phyloP scores from a whole-genome alignment of 2,888 invertebrate species.

The Volucella bombylans region DNA sequence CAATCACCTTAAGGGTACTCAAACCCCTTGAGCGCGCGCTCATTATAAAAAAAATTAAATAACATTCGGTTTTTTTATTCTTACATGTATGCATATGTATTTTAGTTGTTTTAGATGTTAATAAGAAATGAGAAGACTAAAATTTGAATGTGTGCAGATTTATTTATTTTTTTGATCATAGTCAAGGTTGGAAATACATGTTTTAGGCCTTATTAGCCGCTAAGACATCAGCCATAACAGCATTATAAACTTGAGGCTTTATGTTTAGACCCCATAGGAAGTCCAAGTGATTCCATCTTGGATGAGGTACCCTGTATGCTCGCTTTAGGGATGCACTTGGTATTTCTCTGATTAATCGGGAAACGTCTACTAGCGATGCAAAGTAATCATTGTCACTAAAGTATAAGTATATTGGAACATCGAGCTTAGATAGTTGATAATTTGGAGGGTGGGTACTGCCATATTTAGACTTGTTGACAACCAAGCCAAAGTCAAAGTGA shows the following conservation, averaged over 20 bases:
- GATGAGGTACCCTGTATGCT: conserved; percentile 76
- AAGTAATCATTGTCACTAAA: conserved; percentile 79
- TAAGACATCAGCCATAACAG: conserved; percentile 76
- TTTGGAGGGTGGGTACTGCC: conserved; percentile 74
- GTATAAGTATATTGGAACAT: conserved; percentile 77
- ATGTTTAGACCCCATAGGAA: conserved; percentile 78
- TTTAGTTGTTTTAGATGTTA: too few relatives aligned
- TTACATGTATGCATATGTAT: too few relatives aligned
- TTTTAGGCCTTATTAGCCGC: background rate
- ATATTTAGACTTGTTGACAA: conserved; percentile 76
- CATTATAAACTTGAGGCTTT: conserved; percentile 77
- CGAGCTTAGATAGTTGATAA: conserved; percentile 75
- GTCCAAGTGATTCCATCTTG: conserved; percentile 79
- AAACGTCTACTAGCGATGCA: conserved; percentile 78
- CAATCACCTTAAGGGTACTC: too few relatives aligned
- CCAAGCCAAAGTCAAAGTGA: conserved; percentile 77
- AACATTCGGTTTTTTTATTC: too few relatives aligned
- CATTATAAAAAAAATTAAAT: too few relatives aligned
- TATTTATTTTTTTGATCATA: too few relatives aligned
- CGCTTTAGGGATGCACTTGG: conserved; percentile 74
- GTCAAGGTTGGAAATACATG: too few relatives aligned
- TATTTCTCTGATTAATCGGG: conserved; percentile 75
- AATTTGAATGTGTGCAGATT: too few relatives aligned
- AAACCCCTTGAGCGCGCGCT: too few relatives aligned
- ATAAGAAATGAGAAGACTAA: too few relatives aligned